Percentiles rank a stretch among this genome's conserved stretches.
Evolutionary conservation across 2,113 vertebrate genomes (phyloP).

Genomic region (Egretta garzetta): DNA sequence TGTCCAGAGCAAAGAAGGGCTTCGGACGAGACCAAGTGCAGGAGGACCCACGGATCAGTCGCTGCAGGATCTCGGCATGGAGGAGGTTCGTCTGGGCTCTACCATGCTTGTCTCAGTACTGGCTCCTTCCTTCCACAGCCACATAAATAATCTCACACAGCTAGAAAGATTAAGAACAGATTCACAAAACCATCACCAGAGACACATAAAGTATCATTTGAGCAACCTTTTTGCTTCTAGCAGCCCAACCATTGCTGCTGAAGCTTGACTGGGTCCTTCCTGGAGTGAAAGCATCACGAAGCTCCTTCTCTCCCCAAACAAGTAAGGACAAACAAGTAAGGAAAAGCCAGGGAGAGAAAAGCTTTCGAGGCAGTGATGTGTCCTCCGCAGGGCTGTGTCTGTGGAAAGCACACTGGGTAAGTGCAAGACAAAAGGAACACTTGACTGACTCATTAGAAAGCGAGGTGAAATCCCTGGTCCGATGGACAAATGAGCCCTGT

Average conservation of each 20-base stretch:
- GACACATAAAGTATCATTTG: neutral
- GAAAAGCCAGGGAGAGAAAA: neutral
- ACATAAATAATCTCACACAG: neutral
- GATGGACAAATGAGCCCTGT: neutral
- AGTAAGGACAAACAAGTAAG: neutral
- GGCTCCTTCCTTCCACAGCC: neutral
- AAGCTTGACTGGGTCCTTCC: neutral
- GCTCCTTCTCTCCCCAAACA: neutral
- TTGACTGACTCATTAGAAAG: neutral
- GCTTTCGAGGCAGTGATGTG: neutral
- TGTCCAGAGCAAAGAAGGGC: neutral
- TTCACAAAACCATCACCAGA: neutral
- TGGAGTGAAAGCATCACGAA: neutral
- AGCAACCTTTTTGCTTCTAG: neutral
- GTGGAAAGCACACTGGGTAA: neutral
- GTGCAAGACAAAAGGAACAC: neutral
- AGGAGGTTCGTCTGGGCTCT: neutral
- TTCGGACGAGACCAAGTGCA: neutral
- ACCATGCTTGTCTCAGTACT: fast-evolving
- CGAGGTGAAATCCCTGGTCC: neutral
- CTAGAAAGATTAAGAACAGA: neutral
- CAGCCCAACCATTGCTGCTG: neutral
- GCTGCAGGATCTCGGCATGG: fast-evolving
- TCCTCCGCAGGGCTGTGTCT: neutral
- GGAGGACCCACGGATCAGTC: fast-evolving